These are phyloP conservation scores for Laupala kohalensis DNA, from an alignment of 1,140 invertebrate species.

Conservation along the genomic window DNA sequence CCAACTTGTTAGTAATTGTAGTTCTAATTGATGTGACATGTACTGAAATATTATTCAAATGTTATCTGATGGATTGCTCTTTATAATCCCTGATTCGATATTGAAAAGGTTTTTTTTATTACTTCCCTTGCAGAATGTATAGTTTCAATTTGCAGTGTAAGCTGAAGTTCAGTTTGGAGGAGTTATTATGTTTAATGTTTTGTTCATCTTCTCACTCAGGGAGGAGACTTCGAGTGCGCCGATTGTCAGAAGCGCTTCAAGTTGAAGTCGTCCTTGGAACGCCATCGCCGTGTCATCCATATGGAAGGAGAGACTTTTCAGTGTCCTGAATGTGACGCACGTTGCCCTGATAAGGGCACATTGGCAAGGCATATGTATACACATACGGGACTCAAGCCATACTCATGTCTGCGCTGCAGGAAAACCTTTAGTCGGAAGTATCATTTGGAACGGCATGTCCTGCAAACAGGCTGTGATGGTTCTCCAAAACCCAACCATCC, in stretches of 20 bases:
- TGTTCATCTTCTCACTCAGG: conserved; percentile 23
- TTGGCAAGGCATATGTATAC: conserved; percentile 38
- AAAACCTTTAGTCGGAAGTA: conserved; percentile 60
- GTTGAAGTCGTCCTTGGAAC: conserved; percentile 32
- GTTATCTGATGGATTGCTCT: neutral
- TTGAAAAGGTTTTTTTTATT: too few species aligned
- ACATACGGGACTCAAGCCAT: conserved; percentile 31
- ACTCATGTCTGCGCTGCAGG: conserved; percentile 42
- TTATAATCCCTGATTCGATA: neutral
- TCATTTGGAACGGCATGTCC: conserved; percentile 58
- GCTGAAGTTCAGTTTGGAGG: too few species aligned
- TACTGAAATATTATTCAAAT: too few species aligned
- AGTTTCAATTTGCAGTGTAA: too few species aligned
- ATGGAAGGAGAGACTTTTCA: conserved; percentile 27
- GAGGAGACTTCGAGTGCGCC: conserved; percentile 33
- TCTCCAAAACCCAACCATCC: conserved; percentile 37
- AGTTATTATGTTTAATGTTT: too few species aligned
- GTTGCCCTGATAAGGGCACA: conserved; percentile 34
- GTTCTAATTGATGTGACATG: too few species aligned
- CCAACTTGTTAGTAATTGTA: too few species aligned
- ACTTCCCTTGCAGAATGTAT: too few species aligned
- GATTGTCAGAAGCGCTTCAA: conserved; percentile 41
- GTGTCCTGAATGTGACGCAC: conserved; percentile 33
- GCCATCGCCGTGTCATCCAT: conserved; percentile 34
- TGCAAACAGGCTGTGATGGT: conserved; percentile 58